These are phyloP conservation scores for Brachyhypopomus gauderio DNA, from an alignment of 2,113 vertebrate species.

Conservation along the genomic window DNA sequence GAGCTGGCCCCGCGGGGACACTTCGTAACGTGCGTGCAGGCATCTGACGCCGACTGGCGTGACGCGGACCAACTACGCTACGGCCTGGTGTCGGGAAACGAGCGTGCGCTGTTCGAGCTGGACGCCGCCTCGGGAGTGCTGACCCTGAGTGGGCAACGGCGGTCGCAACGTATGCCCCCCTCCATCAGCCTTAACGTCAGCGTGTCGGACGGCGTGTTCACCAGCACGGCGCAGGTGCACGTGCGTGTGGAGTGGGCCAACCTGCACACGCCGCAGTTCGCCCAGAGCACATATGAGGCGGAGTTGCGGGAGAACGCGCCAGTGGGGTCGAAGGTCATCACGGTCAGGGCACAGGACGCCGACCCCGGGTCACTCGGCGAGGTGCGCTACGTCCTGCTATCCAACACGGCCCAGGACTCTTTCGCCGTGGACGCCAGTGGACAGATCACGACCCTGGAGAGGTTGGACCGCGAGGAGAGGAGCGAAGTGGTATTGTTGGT, in stretches of 20 bases:
- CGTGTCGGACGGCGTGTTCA: constrained; percentile 93
- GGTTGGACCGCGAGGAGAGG: constrained; percentile 86
- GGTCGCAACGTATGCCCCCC: constrained; percentile 89
- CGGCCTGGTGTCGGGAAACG: constrained; percentile 92
- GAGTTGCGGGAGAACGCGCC: constrained; percentile 89
- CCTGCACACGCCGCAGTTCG: constrained; percentile 87
- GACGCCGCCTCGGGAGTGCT: constrained; percentile 86
- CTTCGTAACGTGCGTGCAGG: constrained; percentile 95
- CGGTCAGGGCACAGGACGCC: constrained; percentile 86
- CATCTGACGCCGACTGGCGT: constrained; percentile 90
- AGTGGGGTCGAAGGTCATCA: constrained; percentile 84
- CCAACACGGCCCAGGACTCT: constrained; percentile 86
- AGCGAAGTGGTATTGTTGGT: constrained; percentile 82
- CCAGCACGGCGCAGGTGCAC: constrained; percentile 93
- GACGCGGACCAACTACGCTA: constrained; percentile 89
- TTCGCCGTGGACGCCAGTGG: constrained; percentile 87
- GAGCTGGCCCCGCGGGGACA: constrained; percentile 91
- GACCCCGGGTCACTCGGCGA: constrained; percentile 87
- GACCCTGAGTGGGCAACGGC: constrained; percentile 83
- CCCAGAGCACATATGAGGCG: constrained; percentile 84
- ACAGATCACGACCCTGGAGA: constrained; percentile 86
- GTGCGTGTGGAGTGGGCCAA: constrained; percentile 88
- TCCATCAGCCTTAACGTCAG: constrained; percentile 91
- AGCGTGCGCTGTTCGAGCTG: constrained; percentile 88
- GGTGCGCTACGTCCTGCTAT: constrained; percentile 86